Base-by-base conservation (phyloP, 2,888 invertebrate genomes). In the Trachelus tabidus region DNA sequence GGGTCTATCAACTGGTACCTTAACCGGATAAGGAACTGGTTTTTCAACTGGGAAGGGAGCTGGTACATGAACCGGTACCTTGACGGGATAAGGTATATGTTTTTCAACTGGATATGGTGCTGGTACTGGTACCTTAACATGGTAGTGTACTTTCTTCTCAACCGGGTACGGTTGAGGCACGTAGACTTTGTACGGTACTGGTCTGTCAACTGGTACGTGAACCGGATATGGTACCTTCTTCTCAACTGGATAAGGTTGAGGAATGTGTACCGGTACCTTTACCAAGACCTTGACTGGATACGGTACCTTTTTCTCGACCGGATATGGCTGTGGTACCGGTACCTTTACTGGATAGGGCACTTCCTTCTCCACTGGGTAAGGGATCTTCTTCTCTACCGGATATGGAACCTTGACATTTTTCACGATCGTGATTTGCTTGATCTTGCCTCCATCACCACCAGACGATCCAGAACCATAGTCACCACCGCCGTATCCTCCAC, bases 21-120 rank as follows among this genome's bases (percentile, higher is more conserved):
- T 93, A 0, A 96, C 96, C 80, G 96, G 94, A 86, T 95, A 95
- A 82, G 95, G 96, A 73, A 96, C 92, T 81, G 94, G 93, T 88
- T 96, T 96, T 87, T 95, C 95, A 33, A 96, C 96, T 75, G 95
- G 95, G 91, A 94, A 96, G 23, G 96, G 96, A 81, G 95, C 95
- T 76, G 94, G 93, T 73, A 96, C 94, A 88, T 95, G 95, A 78
- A 95, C 95, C 79, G 95, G 94, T 9, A 95, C 93, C 87, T 95
- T 95, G 69, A 95, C 95, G 81, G 95, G 93, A 87, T 94, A 94
- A 76, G 95, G 95, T 4, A 95, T 93, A 84, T 93, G 94, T 82
- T 94, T 94, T 77, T 94, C 93, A 0, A 94, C 93, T 3, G 91
- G 89, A 77, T 83, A 91, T 1, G 91, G 91, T 31, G 86, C 87